These are phyloP conservation scores for Cottus gobio DNA, from an alignment of 2,113 vertebrate species.

Conservation along the genomic window DNA sequence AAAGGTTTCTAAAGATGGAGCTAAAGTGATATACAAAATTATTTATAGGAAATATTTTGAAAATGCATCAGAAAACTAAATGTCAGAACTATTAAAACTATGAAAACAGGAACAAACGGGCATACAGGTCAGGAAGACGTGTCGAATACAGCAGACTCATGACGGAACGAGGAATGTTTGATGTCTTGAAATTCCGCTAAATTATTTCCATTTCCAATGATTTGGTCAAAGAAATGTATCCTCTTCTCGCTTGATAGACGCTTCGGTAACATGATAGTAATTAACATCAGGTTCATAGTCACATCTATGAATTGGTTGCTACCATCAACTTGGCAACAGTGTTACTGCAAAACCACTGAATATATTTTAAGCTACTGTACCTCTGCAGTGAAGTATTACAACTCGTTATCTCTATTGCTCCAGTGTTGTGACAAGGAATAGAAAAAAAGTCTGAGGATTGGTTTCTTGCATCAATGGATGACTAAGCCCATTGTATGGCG, in stretches of 20 bases:
- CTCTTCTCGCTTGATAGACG: neutral
- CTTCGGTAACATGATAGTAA: neutral
- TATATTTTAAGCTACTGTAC: neutral
- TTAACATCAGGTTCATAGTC: neutral
- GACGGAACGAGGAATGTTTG: neutral
- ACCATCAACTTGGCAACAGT: neutral
- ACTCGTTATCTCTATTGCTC: neutral
- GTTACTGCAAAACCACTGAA: constrained; percentile 6
- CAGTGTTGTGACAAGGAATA: neutral
- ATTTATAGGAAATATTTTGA: too few species aligned
- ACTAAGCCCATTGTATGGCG: constrained; percentile 20
- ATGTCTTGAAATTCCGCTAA: neutral
- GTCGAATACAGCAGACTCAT: neutral
- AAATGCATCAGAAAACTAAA: neutral
- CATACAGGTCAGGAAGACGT: constrained; percentile 1
- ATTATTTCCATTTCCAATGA: neutral
- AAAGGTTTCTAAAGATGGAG: too few species aligned
- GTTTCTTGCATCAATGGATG: constrained; percentile 26
- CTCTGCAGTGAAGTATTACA: neutral
- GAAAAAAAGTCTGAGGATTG: constrained; percentile 9
- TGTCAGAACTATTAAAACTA: neutral
- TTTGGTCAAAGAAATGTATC: neutral
- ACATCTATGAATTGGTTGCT: neutral
- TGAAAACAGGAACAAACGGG: neutral
- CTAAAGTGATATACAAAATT: too few species aligned